phyloP scores from a whole-genome alignment of 1,140 invertebrate species.

The Phthorimaea operculella region DNA sequence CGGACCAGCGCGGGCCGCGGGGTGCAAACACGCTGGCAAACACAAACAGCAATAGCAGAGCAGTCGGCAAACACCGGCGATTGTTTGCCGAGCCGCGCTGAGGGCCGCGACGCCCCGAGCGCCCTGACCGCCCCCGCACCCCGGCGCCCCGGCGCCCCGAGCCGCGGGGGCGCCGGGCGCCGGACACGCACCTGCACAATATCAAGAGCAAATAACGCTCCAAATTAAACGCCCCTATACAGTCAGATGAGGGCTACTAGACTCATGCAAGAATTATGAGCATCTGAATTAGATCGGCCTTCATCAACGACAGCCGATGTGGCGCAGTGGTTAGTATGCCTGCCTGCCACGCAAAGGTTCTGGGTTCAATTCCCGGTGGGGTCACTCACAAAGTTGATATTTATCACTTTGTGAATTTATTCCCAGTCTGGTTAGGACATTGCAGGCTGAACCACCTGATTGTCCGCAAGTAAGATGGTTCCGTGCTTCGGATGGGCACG shows the following conservation, averaged over 20 bases:
- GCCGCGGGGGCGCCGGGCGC: neutral
- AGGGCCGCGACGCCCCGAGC: neutral
- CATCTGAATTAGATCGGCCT: too few species aligned
- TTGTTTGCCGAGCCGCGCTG: neutral
- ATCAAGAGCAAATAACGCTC: neutral
- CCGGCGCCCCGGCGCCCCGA: conserved; percentile 18
- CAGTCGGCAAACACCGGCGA: neutral
- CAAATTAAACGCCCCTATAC: neutral
- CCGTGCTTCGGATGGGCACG: too few species aligned
- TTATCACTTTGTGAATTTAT: too few species aligned
- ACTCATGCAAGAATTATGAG: too few species aligned
- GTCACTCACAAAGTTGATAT: too few species aligned
- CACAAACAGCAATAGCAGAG: neutral
- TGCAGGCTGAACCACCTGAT: too few species aligned
- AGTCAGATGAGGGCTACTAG: neutral
- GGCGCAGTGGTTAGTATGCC: too few species aligned
- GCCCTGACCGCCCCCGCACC: neutral
- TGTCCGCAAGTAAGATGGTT: too few species aligned
- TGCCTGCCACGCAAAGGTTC: too few species aligned
- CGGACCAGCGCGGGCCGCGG: neutral
- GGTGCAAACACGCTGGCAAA: neutral
- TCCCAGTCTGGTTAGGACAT: too few species aligned
- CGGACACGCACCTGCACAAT: neutral
- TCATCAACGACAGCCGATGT: too few species aligned
- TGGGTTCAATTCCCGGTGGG: too few species aligned